Conservation (phyloP, 2,797 vertebrate genomes). For the Loriculus beryllinus region DNA sequence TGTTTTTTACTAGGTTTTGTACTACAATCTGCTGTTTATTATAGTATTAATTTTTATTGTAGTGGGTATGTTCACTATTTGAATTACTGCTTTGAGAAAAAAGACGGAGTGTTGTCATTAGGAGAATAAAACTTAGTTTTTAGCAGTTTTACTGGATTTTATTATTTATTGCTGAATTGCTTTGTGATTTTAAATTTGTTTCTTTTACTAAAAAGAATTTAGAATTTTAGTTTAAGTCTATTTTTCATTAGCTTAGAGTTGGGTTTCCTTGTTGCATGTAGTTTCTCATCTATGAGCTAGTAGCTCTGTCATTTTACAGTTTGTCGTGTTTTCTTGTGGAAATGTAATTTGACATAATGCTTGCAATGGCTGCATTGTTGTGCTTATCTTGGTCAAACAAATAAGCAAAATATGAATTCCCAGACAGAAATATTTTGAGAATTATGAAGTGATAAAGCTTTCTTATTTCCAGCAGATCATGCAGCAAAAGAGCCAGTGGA, state of each 20-base stretch:
- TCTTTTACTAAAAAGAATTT: neutral
- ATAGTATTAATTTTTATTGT: neutral
- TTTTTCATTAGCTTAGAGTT: neutral
- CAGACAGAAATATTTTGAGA: neutral
- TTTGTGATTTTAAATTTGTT: neutral
- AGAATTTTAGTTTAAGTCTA: neutral
- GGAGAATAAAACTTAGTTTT: neutral
- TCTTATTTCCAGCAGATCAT: conserved; percentile 73
- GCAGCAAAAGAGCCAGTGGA: conserved; percentile 88
- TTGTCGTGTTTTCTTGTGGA: neutral
- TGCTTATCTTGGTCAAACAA: neutral
- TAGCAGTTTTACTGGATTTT: neutral
- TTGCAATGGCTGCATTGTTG: neutral
- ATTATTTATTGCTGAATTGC: neutral
- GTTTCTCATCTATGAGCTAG: neutral
- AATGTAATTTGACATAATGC: neutral
- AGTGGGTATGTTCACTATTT: neutral
- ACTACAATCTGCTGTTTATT: neutral
- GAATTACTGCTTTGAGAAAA: neutral
- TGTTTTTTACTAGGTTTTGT: neutral
- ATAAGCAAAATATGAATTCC: neutral
- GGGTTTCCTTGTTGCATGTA: neutral
- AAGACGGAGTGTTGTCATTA: neutral
- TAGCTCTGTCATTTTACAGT: neutral
- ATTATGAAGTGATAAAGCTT: neutral